phyloP scores from a whole-genome alignment of 2,888 invertebrate genomes.

The Lasioglossum oenotherae region DNA sequence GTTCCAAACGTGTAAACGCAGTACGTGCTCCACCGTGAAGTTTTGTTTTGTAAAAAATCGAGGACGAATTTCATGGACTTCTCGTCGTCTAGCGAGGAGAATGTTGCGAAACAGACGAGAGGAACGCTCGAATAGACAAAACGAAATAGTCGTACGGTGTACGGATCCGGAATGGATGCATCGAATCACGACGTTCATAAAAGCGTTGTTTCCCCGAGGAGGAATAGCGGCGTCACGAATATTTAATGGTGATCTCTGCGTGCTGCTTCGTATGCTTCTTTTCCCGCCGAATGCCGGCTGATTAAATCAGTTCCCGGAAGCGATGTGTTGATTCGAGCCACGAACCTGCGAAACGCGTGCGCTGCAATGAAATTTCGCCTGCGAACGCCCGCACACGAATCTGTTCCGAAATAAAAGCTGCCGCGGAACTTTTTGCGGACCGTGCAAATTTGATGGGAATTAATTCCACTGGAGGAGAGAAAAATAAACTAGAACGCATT shows the following conservation, averaged over 20 bases:
- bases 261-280: not conserved
- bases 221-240: slow-evolving; percentile 16
- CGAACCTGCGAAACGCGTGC: not conserved
- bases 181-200: not conserved
- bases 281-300: not conserved
- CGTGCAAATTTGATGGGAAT: not conserved
- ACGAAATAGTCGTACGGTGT: too few species aligned
- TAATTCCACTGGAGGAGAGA: not conserved
- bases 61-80: too few species aligned
- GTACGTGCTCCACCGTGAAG: too few species aligned
- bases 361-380: slow-evolving; percentile 1
- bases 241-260: not conserved
- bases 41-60: too few species aligned
- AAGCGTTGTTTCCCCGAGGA: slow-evolving; percentile 10
- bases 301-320: slow-evolving; percentile 18
- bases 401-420: not conserved
- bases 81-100: too few species aligned
- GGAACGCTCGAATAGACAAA: too few species aligned
- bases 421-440: not conserved
- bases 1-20: too few species aligned
- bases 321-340: not conserved
- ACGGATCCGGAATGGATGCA: not conserved
- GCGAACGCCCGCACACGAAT: not conserved
- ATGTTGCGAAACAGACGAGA: too few species aligned
- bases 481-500: not conserved